Evolutionary conservation across 2,888 invertebrate species (phyloP).

Genomic region (Formica aserva): DNA sequence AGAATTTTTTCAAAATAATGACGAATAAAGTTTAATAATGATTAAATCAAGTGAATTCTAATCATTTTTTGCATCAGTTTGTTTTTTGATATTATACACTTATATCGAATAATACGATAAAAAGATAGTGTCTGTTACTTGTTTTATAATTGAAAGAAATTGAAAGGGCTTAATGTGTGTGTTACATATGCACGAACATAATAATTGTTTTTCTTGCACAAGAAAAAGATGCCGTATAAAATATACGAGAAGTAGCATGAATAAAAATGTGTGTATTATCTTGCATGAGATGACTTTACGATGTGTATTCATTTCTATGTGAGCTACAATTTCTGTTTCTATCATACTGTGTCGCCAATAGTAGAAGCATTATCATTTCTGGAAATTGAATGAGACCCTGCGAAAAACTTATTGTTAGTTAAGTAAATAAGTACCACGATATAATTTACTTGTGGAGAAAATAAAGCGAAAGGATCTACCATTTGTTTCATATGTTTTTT

Average conservation of each 20-base stretch:
- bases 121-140: not conserved
- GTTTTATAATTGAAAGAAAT: not conserved
- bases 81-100: not conserved
- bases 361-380: conserved; percentile 24
- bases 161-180: conserved; percentile 12
- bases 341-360: conserved; percentile 41
- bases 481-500: conserved; percentile 7
- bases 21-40: not conserved
- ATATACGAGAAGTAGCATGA: conserved; percentile 30
- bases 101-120: not conserved
- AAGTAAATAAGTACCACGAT: conserved; percentile 27
- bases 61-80: not conserved
- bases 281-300: conserved; percentile 37
- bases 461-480: not conserved
- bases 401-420: conserved; percentile 1
- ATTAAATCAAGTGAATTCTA: not conserved
- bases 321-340: conserved; percentile 8
- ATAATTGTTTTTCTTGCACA: not conserved
- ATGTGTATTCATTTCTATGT: conserved; percentile 7
- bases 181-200: conserved; percentile 22
- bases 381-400: conserved; percentile 20
- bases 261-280: conserved; percentile 17
- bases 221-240: not conserved
- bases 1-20: not conserved
- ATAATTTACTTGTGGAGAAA: conserved; percentile 7